Evolutionary conservation across 2,888 invertebrate genomes (phyloP), one percentile per base, ranked within the genome.

Genomic region (Drosophila mayaguana): DNA sequence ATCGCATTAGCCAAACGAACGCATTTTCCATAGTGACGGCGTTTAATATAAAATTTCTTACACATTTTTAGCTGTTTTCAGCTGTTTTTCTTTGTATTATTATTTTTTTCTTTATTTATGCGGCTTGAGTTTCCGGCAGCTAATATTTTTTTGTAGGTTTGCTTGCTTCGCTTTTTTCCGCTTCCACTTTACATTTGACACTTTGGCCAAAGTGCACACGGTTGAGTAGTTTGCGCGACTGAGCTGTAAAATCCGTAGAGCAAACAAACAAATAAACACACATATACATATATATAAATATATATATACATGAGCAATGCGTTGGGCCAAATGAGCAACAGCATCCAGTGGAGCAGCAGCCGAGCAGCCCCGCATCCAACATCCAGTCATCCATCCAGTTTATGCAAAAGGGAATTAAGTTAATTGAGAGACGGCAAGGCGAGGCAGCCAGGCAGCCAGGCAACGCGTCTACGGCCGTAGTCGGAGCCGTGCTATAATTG

Each of bases 331-430:
- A 69, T 65, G 80, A 74, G 64, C 77, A 79, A 55, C 56, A 66
- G 45, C 56, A 46, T 42, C 67, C 50, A 42, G 43, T 8, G 8
- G 28, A 7, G 8, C 28, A 28, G 28, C 28, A 28, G 28, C 28
- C 25, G 25, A n/a, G 40, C 9, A 45, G 22, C 46, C 7, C 22
- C 25, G 28, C 25, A 28, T 9, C n/a, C 25, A 4, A 11, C 32
- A 32, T 4, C 64, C 40, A 55, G 42, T 25, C 54, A 55, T 36
- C 9, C 59, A 59, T 34, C 55, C 55, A 59, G 59, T 45, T 75
- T 72, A 70, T 84, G 80, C 86, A 83, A 75, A 75, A 60, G 88
- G 83, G 86, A 88, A 88, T 84, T 88, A 83, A 85, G 54, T 80
- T 84, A 88, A 88, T 88, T 88, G 86, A 80, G 88, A 59, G 59